These are phyloP conservation scores for Macrophya annulata DNA, from an alignment of 2,888 invertebrate species.

Conservation along the genomic window DNA sequence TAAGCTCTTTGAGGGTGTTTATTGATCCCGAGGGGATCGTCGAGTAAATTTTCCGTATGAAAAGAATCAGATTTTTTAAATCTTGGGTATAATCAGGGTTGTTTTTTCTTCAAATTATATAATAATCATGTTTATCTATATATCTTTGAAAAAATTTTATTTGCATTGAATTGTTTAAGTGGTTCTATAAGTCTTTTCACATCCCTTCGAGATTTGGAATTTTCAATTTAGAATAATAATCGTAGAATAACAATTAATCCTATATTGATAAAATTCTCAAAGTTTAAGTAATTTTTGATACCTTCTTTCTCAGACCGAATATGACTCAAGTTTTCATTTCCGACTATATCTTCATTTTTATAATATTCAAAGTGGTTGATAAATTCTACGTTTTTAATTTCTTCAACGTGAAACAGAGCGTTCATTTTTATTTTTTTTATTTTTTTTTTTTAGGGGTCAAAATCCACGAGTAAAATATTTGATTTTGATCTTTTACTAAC, in stretches of 20 bases:
- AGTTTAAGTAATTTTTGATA: neutral
- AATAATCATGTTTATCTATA: conserved; percentile 1
- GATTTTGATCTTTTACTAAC: conserved; percentile 41
- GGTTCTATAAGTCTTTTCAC: neutral
- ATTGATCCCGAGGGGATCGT: neutral
- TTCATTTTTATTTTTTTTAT: neutral
- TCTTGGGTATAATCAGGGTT: too few relatives aligned
- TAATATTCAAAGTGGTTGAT: neutral
- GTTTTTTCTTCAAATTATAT: neutral
- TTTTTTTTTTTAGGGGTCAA: neutral
- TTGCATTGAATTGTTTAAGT: neutral
- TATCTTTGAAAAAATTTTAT: neutral
- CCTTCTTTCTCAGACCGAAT: neutral
- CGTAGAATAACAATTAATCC: neutral
- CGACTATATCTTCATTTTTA: neutral
- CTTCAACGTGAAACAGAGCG: neutral
- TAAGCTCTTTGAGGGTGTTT: neutral
- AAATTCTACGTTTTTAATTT: neutral
- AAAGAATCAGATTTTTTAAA: neutral
- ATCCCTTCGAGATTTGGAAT: neutral
- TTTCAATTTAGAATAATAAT: conserved; percentile 23
- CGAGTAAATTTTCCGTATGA: neutral
- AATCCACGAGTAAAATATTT: neutral
- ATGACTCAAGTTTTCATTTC: neutral
- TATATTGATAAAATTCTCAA: neutral